Evolutionary conservation across 2,797 vertebrate genomes (phyloP).

Genomic region (Crenichthys baileyi): DNA sequence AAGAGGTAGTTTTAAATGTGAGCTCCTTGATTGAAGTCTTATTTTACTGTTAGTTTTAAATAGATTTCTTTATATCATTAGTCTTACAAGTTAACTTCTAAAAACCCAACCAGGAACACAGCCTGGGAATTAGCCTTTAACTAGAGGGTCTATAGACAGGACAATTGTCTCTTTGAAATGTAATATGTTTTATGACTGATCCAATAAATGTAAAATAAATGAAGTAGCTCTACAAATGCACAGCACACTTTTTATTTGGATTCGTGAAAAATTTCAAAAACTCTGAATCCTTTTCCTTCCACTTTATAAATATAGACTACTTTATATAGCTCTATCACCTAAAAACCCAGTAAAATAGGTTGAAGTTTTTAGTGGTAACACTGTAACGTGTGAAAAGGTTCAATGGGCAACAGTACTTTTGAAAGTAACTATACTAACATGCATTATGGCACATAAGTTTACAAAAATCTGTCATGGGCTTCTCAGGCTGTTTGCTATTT

Average conservation of each 20-base stretch:
- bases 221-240: not conserved
- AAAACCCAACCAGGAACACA: too few relatives aligned
- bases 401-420: not conserved
- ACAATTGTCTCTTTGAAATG: too few relatives aligned
- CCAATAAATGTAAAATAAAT: not conserved
- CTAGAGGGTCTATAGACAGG: too few relatives aligned
- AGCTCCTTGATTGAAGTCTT: too few relatives aligned
- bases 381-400: not conserved
- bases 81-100: too few relatives aligned
- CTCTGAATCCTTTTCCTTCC: not conserved
- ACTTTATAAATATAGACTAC: not conserved
- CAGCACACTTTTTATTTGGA: not conserved
- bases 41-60: too few relatives aligned
- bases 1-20: too few relatives aligned
- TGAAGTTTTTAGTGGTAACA: not conserved
- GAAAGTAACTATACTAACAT: not conserved
- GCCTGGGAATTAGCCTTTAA: too few relatives aligned
- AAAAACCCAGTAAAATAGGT: not conserved
- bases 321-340: not conserved
- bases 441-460: not conserved
- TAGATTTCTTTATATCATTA: too few relatives aligned
- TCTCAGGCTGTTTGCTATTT: conserved; percentile 88
- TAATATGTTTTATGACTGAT: not conserved
- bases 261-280: not conserved
- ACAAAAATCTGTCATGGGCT: not conserved